Conservation (phyloP, 2,113 vertebrate species). For the Gulo gulo region DNA sequence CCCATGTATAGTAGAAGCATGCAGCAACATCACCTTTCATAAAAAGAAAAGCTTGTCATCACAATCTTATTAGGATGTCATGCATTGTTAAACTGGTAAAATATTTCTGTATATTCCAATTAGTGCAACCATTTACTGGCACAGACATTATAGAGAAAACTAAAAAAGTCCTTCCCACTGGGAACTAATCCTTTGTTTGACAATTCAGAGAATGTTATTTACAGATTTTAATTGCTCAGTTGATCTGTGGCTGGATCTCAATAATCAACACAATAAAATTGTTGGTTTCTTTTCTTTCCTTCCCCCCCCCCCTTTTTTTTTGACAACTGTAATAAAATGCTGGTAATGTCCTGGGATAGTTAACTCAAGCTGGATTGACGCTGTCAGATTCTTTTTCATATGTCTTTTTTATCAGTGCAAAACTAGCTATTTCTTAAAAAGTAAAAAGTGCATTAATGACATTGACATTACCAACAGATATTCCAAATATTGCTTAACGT, state of each 20-base stretch:
- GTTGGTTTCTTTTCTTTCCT: conserved; percentile 79
- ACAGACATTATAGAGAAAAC: conserved; percentile 75
- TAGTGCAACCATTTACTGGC: conserved; percentile 80
- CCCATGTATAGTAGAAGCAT: conserved; percentile 12
- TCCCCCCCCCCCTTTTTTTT: too few species aligned
- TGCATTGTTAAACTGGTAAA: conserved; percentile 80
- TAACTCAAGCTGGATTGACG: conserved; percentile 68
- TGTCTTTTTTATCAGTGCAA: conserved; percentile 78
- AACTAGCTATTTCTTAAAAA: conserved; percentile 56
- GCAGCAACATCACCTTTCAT: conserved; percentile 80
- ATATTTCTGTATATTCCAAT: conserved; percentile 84
- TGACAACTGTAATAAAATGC: conserved; percentile 92
- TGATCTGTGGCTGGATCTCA: conserved; percentile 89
- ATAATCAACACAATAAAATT: conserved; percentile 90
- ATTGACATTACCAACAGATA: conserved; percentile 40
- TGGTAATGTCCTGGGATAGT: conserved; percentile 78
- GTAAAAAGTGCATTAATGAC: conserved; percentile 36
- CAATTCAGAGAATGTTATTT: conserved; percentile 89
- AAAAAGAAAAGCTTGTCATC: conserved; percentile 85
- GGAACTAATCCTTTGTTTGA: conserved; percentile 87
- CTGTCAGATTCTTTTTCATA: conserved; percentile 72
- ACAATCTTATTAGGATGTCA: conserved; percentile 83
- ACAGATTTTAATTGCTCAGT: conserved; percentile 94
- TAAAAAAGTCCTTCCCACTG: conserved; percentile 84
- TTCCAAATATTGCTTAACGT: conserved; percentile 49